A percentile compares a stretch with the other conserved stretches of the same genome.
Evolutionary conservation across 2,888 invertebrate species (phyloP).

Genomic region (Chrysolina oricalcia): DNA sequence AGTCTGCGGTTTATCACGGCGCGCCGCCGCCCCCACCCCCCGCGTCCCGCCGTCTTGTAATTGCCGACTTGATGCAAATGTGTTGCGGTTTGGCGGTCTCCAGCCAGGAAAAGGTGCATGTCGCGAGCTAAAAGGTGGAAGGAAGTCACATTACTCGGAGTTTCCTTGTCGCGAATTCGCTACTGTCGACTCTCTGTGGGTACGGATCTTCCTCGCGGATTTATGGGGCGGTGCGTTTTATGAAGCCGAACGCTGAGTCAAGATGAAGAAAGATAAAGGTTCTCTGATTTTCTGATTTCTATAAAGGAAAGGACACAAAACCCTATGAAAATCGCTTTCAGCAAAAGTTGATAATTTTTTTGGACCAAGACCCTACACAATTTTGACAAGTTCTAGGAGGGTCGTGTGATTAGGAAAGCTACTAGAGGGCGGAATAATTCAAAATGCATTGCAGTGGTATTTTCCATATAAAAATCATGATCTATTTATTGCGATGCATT

Average conservation of each 20-base stretch:
- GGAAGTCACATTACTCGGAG: slow-evolving; percentile 29
- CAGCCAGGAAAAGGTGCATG: slow-evolving; percentile 22
- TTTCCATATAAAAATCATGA: no score
- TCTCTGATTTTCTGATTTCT: no score
- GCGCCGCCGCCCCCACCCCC: not conserved
- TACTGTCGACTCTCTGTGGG: slow-evolving; percentile 6
- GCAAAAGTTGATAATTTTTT: no score
- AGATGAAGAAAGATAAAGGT: no score
- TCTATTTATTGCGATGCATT: no score
- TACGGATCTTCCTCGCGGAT: slow-evolving; percentile 4
- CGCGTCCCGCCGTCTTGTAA: not conserved
- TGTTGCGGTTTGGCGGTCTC: slow-evolving; percentile 6
- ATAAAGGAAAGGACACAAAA: no score
- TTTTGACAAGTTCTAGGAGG: no score
- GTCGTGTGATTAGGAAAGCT: no score
- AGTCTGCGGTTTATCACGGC: slow-evolving; percentile 16
- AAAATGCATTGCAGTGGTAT: no score
- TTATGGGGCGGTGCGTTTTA: not conserved
- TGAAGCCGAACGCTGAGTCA: not conserved
- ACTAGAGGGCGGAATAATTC: no score
- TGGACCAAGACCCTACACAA: no score
- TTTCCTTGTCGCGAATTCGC: slow-evolving; percentile 25
- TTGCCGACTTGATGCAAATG: slow-evolving; percentile 23
- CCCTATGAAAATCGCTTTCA: no score
- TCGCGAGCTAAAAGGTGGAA: slow-evolving; percentile 15